Evolutionary conservation across 2,113 vertebrate genomes (phyloP).

Genomic region (Delphinapterus leucas): DNA sequence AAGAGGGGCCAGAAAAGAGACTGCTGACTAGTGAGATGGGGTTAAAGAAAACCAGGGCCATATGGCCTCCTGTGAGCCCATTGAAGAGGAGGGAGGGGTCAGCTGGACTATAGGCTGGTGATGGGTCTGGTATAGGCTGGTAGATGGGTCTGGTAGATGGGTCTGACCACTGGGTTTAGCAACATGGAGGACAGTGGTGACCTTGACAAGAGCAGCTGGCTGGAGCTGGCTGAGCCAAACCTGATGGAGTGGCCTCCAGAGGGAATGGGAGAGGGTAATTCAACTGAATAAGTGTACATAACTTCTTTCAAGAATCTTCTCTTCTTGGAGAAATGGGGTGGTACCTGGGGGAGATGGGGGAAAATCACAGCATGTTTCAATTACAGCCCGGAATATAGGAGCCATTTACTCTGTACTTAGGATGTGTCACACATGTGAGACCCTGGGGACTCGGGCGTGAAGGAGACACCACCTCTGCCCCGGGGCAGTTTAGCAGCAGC

Average conservation of each 20-base stretch:
- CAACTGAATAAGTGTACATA: neutral
- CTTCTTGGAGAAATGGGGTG: neutral
- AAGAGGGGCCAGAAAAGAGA: too few relatives aligned
- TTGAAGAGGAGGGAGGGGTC: neutral
- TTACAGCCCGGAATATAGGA: neutral
- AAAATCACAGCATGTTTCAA: neutral
- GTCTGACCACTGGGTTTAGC: neutral
- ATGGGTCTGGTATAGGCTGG: neutral
- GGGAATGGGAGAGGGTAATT: neutral
- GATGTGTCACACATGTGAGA: too few relatives aligned
- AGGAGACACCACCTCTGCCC: neutral
- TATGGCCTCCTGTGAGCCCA: neutral
- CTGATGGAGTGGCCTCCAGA: too few relatives aligned
- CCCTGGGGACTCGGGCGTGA: neutral
- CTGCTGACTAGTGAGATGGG: neutral
- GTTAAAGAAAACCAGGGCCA: neutral
- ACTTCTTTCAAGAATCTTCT: neutral
- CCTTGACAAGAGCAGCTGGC: neutral
- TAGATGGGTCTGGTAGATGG: neutral
- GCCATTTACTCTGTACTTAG: neutral
- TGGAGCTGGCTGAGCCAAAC: neutral
- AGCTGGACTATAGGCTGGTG: neutral
- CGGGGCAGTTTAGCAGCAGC: fast-evolving
- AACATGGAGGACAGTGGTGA: neutral
- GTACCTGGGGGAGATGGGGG: neutral